Base-by-base conservation (phyloP, 2,888 invertebrate genomes). In the Metalampra italica region DNA sequence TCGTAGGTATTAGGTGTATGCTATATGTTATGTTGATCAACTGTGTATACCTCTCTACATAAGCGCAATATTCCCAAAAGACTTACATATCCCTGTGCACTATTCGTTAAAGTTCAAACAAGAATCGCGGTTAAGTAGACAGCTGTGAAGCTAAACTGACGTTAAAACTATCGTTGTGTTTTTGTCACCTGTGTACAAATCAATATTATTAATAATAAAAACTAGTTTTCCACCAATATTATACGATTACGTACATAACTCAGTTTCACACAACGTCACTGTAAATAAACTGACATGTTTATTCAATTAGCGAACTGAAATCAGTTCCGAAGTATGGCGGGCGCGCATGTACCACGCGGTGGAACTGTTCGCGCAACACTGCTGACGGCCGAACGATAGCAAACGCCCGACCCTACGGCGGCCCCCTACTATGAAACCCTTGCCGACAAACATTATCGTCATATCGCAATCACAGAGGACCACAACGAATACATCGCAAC, bases 321-420 rank as follows among this genome's bases (percentile, higher is more conserved):
- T 15, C 8, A 58, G 58, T 57, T 57, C 59, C 62, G 64, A 65
- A 61, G 55, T 63, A 57, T 60, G 54, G 64, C 60, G n/a, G n/a
- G n/a, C 70, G 75, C 77, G 71, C 68, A 70, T 72, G 73, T 71
- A 83, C 78, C 78, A 79, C 78, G 78, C 86, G 71, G 73, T 70
- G 67, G 71, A 78, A 75, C 76, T 68, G 83, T 70, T 80, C 83
- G 83, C 82, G 74, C 81, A 74, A 77, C 77, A 87, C 86, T 87
- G 83, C 76, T 22, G 78, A 71, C 75, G 78, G 82, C 73, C 85
- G 86, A 78, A 86, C 85, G 88, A 87, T 88, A 88, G 85, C 80
- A 75, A 72, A 29, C 69, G 74, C 68, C 73, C 85, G 84, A 83
- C 84, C 85, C 85, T 78, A 74, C 61, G 63, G 59, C 61, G 64